phyloP scores from a whole-genome alignment of 2,797 vertebrate species.

The Molossus alvarezi region DNA sequence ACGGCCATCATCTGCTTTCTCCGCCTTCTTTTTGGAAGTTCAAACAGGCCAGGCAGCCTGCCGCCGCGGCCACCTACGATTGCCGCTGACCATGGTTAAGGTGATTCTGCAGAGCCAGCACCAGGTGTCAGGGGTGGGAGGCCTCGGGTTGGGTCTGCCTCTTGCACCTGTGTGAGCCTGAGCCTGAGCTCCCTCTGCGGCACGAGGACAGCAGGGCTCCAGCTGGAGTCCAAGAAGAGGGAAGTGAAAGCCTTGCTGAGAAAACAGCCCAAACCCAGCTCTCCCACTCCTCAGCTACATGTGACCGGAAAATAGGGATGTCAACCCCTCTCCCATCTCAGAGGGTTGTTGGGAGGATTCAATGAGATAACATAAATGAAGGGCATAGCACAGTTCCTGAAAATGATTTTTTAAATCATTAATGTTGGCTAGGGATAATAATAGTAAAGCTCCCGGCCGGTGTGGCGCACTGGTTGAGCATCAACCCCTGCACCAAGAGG shows the following conservation, averaged over 20 bases:
- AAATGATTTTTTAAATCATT: neutral
- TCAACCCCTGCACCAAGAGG: no score
- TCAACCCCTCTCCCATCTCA: neutral
- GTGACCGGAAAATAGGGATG: neutral
- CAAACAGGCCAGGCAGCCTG: neutral
- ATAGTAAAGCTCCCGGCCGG: neutral
- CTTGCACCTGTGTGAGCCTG: neutral
- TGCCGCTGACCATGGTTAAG: neutral
- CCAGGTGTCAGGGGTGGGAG: neutral
- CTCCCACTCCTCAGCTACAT: neutral
- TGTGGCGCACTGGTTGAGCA: no score
- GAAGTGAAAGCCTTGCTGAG: neutral
- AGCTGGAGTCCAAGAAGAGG: neutral
- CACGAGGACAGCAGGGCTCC: neutral
- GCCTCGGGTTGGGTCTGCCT: neutral
- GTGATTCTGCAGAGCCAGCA: neutral
- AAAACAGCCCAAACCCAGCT: neutral
- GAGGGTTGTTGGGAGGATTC: neutral
- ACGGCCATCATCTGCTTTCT: neutral
- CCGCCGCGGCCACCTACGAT: no score
- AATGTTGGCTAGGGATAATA: constrained; percentile 16
- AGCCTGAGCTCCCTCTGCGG: neutral
- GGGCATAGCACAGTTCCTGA: neutral
- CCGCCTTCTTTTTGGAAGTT: neutral
- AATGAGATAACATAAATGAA: constrained; percentile 14